Percentiles rank a stretch among this genome's conserved stretches.
Evolutionary conservation across 2,888 invertebrate genomes (phyloP).

Genomic region (Zhuqinia jingwanae): DNA sequence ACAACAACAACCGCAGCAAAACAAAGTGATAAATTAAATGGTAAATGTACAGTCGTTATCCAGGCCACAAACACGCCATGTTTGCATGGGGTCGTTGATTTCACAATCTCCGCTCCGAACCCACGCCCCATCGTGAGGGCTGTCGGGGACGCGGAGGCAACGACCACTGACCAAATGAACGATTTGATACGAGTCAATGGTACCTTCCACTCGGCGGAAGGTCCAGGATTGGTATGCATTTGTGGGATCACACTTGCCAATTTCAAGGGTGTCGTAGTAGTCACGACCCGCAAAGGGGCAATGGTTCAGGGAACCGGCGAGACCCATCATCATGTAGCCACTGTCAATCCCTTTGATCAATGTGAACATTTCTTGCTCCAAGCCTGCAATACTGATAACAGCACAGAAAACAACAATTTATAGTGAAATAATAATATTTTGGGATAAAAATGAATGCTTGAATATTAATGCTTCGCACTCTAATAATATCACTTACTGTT

Average conservation of each 20-base stretch:
- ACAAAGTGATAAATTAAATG: conserved; percentile 45
- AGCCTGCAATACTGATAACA: conserved; percentile 66
- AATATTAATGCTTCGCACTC: not conserved
- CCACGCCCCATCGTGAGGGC: conserved; percentile 71
- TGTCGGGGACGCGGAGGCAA: conserved; percentile 68
- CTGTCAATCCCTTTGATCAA: conserved; percentile 70
- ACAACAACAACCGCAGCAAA: not conserved
- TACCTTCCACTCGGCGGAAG: conserved; percentile 60
- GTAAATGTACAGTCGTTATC: conserved; percentile 66
- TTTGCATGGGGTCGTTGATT: conserved; percentile 67
- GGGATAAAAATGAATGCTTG: no score
- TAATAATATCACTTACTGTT: conserved; percentile 69
- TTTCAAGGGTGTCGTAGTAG: conserved; percentile 70
- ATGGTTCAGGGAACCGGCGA: conserved; percentile 67
- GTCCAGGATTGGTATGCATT: conserved; percentile 69
- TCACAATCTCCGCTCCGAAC: conserved; percentile 73
- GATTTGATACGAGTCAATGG: conserved; percentile 70
- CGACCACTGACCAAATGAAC: conserved; percentile 70
- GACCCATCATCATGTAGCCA: conserved; percentile 72
- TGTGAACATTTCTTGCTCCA: conserved; percentile 73
- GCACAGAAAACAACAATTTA: no score
- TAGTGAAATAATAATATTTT: no score
- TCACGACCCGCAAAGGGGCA: conserved; percentile 64
- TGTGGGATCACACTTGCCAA: conserved; percentile 69
- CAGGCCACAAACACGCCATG: conserved; percentile 73